Conservation (phyloP, 2,113 vertebrate species). For the Mohoua ochrocephala region DNA sequence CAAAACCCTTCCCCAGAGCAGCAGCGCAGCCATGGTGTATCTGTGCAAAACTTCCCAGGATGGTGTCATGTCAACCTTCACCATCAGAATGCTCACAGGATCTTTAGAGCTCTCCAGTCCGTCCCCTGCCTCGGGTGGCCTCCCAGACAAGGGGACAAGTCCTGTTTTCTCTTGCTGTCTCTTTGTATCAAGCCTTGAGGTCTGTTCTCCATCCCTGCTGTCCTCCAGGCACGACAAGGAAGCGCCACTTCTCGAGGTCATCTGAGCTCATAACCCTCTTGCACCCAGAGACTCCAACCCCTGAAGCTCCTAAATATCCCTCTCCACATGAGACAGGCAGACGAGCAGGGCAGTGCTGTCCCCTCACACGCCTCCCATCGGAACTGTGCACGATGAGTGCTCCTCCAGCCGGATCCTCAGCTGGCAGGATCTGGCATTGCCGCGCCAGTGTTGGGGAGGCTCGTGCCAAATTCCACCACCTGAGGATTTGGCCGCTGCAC, state of each 20-base stretch:
- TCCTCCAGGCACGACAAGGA: neutral
- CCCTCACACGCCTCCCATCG: accelerated
- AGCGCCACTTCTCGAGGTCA: neutral
- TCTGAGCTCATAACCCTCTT: neutral
- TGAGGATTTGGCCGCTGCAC: neutral
- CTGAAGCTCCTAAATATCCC: neutral
- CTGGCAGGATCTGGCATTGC: neutral
- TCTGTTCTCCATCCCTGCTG: neutral
- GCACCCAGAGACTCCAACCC: neutral
- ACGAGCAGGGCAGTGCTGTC: accelerated
- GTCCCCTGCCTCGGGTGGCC: neutral
- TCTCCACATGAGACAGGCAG: accelerated
- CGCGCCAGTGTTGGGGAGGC: accelerated
- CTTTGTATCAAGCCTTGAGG: neutral
- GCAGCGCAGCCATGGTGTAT: no score
- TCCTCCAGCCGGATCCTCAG: accelerated
- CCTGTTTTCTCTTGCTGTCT: neutral
- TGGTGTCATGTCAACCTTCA: accelerated
- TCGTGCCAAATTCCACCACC: neutral
- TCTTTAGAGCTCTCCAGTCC: neutral
- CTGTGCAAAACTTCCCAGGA: neutral
- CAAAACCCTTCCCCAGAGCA: neutral
- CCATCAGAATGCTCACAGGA: neutral
- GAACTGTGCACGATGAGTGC: accelerated
- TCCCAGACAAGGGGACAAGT: neutral